A percentile compares a stretch with the other conserved stretches of the same genome.
Conservation (phyloP, 2,888 invertebrate genomes). For the Amitus sp. region DNA sequence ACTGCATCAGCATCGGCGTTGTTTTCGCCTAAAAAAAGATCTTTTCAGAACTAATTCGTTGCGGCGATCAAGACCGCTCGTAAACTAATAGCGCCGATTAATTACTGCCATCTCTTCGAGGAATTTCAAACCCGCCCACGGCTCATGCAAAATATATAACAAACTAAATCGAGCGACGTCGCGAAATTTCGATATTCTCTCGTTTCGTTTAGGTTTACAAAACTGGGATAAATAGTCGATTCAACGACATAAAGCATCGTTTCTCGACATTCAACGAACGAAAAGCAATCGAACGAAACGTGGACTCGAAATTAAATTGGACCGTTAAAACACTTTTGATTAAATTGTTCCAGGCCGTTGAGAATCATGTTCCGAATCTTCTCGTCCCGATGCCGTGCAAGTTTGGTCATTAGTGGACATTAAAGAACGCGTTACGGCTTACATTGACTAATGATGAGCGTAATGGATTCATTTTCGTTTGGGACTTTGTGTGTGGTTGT, state of each 20-base stretch:
- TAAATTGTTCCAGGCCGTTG: constrained; percentile 34
- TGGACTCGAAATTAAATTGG: constrained; percentile 9
- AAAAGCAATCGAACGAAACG: no score
- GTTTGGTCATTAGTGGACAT: constrained; percentile 39
- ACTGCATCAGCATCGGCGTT: background rate
- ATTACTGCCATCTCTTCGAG: background rate
- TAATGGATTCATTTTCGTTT: constrained; percentile 40
- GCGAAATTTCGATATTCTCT: background rate
- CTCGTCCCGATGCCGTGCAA: constrained; percentile 17
- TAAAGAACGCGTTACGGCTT: constrained; percentile 24
- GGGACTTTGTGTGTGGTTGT: constrained; percentile 31
- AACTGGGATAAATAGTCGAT: background rate
- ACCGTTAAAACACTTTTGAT: constrained; percentile 34
- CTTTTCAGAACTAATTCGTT: background rate
- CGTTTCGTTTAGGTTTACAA: background rate
- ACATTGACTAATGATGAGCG: constrained; percentile 42
- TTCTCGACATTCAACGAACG: constrained; percentile 15
- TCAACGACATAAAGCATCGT: background rate
- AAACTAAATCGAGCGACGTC: background rate
- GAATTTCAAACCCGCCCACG: background rate
- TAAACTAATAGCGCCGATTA: background rate
- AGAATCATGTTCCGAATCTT: constrained; percentile 24
- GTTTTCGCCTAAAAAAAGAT: background rate
- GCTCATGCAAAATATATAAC: background rate
- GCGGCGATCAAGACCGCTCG: background rate